Evolutionary conservation across 2,113 vertebrate genomes (phyloP).

Genomic region (Megaptera novaeangliae): DNA sequence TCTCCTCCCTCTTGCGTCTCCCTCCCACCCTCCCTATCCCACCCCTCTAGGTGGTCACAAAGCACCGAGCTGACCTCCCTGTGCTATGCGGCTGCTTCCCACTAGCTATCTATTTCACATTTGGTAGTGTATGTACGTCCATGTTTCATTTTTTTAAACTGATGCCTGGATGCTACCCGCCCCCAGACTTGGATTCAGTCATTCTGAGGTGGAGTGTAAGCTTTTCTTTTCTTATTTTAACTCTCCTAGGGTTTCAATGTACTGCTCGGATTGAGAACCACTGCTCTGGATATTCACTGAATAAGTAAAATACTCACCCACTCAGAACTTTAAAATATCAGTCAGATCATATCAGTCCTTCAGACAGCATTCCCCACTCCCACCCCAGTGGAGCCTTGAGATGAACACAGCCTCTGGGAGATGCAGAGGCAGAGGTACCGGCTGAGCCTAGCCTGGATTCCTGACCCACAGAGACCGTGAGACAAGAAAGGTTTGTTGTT

Average conservation of each 20-base stretch:
- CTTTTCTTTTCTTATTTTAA: neutral
- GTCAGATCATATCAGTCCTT: neutral
- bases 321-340: neutral
- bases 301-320: neutral
- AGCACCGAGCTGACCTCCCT: no score
- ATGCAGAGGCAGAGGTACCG: neutral
- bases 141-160: neutral
- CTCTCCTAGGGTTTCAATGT: neutral
- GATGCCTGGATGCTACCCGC: accelerated
- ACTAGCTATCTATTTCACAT: no score
- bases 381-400: neutral
- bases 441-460: neutral
- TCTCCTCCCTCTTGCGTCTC: no score
- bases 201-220: neutral
- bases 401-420: neutral
- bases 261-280: neutral
- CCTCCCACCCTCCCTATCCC: no score
- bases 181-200: neutral
- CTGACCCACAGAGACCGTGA: neutral
- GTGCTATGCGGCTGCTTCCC: no score
- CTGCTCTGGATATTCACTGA: neutral
- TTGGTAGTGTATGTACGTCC: no score
- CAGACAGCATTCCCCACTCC: neutral
- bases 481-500: neutral
- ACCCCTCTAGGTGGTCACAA: no score